Base-by-base conservation (phyloP, 2,797 vertebrate species). In the Spinibarbus caldwelli region DNA sequence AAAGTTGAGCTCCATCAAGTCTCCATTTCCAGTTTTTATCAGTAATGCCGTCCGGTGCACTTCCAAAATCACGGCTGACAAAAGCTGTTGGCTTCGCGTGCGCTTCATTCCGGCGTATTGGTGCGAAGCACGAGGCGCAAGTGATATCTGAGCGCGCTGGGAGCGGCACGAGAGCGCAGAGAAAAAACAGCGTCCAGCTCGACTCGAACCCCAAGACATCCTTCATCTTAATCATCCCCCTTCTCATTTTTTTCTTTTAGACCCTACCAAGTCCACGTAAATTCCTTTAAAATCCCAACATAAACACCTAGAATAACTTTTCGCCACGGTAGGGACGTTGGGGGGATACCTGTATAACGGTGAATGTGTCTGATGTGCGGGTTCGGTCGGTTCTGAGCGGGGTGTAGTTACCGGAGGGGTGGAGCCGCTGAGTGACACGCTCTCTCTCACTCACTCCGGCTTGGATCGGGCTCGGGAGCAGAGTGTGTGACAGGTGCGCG, bases 91-190 rank as follows among this genome's bases (percentile, higher is more conserved):
- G 26, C 19, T 34, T 59, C 31, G 70, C 84, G 5, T 78, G 41
- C 12, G 79, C 72, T 29, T 75, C 85, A 26, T 87, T 10, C 23
- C 67, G n/a, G 70, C 73, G 66, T 68, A 17, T 89, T 73, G 77
- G 82, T 15, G 75, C 70, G 23, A 86, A 81, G 72, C 88, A 85
- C 10, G 85, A 86, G 72, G 79, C 80, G 92, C 95, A 94, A 92
- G 94, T 95, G 91, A 96, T 93, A 80, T 96, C 95, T 36, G 95
- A 95, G 80, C 66, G 67, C 49, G 34, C 31, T 17, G 71, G 84
- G 78, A 81, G 71, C 45, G n/a, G 36, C 62, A 82, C 21, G 21
- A 86, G 85, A 82, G 62, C 47, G 62, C 71, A 77, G 36, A 86
- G 71, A 45, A 54, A 76, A 67, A 59, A 57, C 62, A 82, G 6